A percentile compares a stretch with the other conserved stretches of the same genome.
These are phyloP conservation scores for Gobio occitaniae DNA, from an alignment of 2,797 vertebrate species.

Conservation along the genomic window DNA sequence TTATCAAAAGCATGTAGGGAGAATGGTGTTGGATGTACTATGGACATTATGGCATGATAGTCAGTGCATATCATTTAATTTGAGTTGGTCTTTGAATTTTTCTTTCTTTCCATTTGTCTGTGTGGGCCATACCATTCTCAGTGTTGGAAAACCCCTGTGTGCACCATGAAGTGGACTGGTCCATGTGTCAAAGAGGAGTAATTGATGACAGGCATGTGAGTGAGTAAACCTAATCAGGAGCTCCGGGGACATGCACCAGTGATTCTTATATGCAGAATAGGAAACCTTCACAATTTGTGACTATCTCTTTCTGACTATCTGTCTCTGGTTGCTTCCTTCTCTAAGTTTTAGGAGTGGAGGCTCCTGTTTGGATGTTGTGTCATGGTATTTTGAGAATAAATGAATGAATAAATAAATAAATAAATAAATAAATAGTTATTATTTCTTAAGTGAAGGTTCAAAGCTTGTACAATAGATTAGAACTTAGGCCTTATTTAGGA, in stretches of 20 bases:
- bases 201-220: slow-evolving; percentile 58
- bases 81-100: background rate
- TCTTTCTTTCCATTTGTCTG: background rate
- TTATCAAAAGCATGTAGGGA: slow-evolving; percentile 29
- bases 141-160: background rate
- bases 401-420: background rate
- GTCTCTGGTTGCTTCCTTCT: slow-evolving; percentile 10
- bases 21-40: slow-evolving; percentile 1
- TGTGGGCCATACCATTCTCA: slow-evolving; percentile 10
- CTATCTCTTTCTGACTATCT: slow-evolving; percentile 11
- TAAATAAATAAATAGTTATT: background rate
- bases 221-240: slow-evolving; percentile 57
- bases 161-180: slow-evolving; percentile 19
- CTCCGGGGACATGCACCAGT: slow-evolving; percentile 56
- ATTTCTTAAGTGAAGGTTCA: background rate
- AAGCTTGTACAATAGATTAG: background rate
- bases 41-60: background rate
- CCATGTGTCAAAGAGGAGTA: slow-evolving; percentile 56
- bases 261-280: slow-evolving; percentile 58
- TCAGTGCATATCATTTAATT: background rate
- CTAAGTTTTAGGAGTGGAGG: slow-evolving; percentile 5
- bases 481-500: background rate
- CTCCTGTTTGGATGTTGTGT: background rate
- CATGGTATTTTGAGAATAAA: background rate
- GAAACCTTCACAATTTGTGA: slow-evolving; percentile 38